Evolutionary conservation across 2,888 invertebrate genomes (phyloP), one percentile per base, ranked within the genome.

Genomic region (Caenorhabditis afra): DNA sequence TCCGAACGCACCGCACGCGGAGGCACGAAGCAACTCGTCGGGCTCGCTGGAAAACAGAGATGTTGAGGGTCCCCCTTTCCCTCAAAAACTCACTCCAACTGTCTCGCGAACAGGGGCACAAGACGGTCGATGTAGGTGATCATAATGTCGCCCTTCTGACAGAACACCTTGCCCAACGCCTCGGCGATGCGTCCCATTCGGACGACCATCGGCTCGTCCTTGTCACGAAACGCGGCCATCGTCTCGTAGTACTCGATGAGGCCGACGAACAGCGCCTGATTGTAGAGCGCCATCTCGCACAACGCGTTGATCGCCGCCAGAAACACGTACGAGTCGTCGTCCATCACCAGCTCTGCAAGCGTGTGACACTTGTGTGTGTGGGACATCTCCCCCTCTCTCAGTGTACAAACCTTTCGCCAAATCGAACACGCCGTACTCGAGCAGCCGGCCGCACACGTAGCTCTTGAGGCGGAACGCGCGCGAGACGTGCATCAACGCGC

Each of bases 261-360:
- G 3, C 59, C 45, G 1, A 70, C 68, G 18, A 88, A 78, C 52
- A 62, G 73, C 10, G 66, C 59, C 8, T 70, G 53, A 41, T 86
- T 75, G 64, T 67, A 82, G 52, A 55, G 68, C 1, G 82, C 81
- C 50, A 88, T 77, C 66, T 88, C 87, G 20, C 86, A 85, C 18
- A 88, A 62, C 22, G 82, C 78, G 64, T 87, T 88, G 61, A 88
- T 84, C 4, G 87, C 85, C 5, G 86, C 68, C 58, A 88, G 70
- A 61, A 68, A 88, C 7, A 88, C 85, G 66, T 87, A 88, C 20
- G 85, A 85, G 71, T 88, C 88, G 8, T 58, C 57, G 44, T 85
- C 74, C 0, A 20, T 37, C 8, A 86, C 44, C 16, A 74, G 62
- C 8, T 78, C 83, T 85, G 71, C 4, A 70, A 68, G 11, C 11